Evolutionary conservation across 2,113 vertebrate species (phyloP), one percentile per base, ranked within the genome.

Genomic region (Chaetodon trifascialis): DNA sequence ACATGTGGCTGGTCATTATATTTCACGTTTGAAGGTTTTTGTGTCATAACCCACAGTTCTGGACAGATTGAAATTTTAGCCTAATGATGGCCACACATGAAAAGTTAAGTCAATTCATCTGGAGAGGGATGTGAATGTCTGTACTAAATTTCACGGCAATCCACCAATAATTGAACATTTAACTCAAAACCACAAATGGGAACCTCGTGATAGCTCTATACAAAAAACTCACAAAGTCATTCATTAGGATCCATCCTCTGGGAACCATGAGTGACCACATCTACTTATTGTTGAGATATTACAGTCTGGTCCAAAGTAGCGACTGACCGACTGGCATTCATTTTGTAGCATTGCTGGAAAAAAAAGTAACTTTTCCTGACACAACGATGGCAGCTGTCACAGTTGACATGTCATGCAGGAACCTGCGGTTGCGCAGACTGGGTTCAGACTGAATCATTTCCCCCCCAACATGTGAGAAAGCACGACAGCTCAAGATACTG

Each of bases 361-460:
- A 69, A 36, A 21, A 51, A 2, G 11, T 25, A 8, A 34, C 7
- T 30, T 36, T 9, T 16, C 49, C 51, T 54, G 51, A 11, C 68
- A 70, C 21, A 70, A 40, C 34, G 23, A 69, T 21, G 16, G 30
- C 67, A 55, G 5, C 51, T 23, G 51, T 55, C 67, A 40, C 40
- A 49, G 40, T 4, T 59, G 58, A 73, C 23, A 46, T 46, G 54
- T 73, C 72, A 52, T 63, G 30, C 19, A 42, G 36, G 34, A 64
- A 51, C 25, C 38, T 19, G 16, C 15, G 54, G 14, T 64, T 52
- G 34, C 3, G 1, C 49, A 34, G 54, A 46, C 40, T 12, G 23
- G 23, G 23, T 72, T 72, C 9, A 46, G 23, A 30, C 21, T 46
- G n/a, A 72, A n/a, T 46, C 70, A 34, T 58, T 11, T 72, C 11